Evolutionary conservation across 2,113 vertebrate species (phyloP).

Genomic region (Lota lota): DNA sequence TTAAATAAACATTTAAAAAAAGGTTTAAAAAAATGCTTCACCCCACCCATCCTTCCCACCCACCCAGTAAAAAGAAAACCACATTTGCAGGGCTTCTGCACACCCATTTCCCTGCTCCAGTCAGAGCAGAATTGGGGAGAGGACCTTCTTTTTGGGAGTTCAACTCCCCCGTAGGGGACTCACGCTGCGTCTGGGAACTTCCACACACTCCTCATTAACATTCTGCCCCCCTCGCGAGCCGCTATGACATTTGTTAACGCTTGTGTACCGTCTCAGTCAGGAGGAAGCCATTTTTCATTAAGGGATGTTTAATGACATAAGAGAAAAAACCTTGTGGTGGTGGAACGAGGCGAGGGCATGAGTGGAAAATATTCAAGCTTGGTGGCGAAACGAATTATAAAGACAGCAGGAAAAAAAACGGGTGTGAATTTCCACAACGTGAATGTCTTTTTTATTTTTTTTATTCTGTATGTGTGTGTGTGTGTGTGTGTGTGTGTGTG

Average conservation of each 20-base stretch:
- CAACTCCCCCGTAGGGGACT: conserved; percentile 65
- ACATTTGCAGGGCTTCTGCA: conserved; percentile 17
- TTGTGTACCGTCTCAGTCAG: conserved; percentile 40
- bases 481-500: too few species aligned
- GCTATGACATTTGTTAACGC: conserved; percentile 50
- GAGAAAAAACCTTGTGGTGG: too few species aligned
- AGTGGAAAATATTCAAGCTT: too few species aligned
- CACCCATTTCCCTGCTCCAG: conserved; percentile 35
- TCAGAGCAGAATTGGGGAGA: conserved; percentile 31
- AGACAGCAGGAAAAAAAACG: too few species aligned
- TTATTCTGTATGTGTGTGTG: too few species aligned
- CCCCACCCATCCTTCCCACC: not conserved
- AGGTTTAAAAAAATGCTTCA: too few species aligned
- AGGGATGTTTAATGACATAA: conserved; percentile 49
- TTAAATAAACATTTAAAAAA: too few species aligned
- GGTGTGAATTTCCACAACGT: too few species aligned
- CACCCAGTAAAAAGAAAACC: not conserved
- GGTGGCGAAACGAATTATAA: too few species aligned
- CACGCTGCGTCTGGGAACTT: conserved; percentile 62
- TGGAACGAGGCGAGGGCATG: too few species aligned
- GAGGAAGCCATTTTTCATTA: conserved; percentile 59
- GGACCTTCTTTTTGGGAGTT: conserved; percentile 51
- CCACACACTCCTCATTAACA: conserved; percentile 71
- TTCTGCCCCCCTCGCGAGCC: conserved; percentile 60
- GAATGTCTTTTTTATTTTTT: too few species aligned